Base-by-base conservation (phyloP, 1,140 invertebrate species). In the Pseudomyrmex sp. region DNA sequence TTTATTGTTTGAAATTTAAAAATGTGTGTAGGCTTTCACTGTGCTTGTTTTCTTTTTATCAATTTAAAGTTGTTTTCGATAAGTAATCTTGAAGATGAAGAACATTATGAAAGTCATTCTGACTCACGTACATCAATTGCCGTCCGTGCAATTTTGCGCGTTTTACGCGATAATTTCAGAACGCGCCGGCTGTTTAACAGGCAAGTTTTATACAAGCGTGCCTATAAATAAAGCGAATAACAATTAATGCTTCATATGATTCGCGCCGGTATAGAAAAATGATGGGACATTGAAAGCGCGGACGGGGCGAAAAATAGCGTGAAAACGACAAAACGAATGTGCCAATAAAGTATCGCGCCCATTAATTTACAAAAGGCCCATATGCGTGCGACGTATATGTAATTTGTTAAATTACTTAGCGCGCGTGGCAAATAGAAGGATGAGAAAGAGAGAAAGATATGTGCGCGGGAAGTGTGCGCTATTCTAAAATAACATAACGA, bases 191-290 rank as follows among this genome's bases (percentile, higher is more conserved):
- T 10, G 9, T 10, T 69, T 70, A 79, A 69, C 62, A 50, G 59
- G 59, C 65, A 18, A 77, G 54, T 44, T 80, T 70, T 80, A 80
- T 72, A 72, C 23, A 20, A 58, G 35, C 3, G 10, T 15, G 44
- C 13, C 7, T 66, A 70, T 80, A 80, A 80, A 80, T 80, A 61
- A 80, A 80, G 23, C 54, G 44, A 48, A 70, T 80, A 80, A 72
- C 76, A 72, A 80, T 80, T 80, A 80, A 70, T 80, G 76, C 76
- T 70, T 72, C 20, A 70, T 70, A 59, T 61, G 54, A 72, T 80
- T 59, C 44, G 44, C 50, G 2, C 74, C 4, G 74, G 48, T 80
- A 58, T 58, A 66, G 62, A 77, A 77, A 52, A 80, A 70, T 59
- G 66, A 68, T 26, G 52, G 20, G 10, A 59, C 7, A 13, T 35